phyloP scores from a whole-genome alignment of 2,113 vertebrate species.

The Cyanoramphus novaezelandiae region DNA sequence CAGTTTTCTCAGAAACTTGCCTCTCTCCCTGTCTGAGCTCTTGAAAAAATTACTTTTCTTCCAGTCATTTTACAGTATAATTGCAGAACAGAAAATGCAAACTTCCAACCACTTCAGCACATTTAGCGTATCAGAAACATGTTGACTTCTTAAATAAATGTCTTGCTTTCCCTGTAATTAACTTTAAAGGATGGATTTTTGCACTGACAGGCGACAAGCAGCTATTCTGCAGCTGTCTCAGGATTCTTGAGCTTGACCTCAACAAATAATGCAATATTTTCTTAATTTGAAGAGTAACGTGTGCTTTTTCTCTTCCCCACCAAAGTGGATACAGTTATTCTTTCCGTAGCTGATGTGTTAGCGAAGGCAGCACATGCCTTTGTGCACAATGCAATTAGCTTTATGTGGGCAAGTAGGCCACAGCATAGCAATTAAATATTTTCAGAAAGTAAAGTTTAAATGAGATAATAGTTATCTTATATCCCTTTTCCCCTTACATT shows the following conservation, averaged over 20 bases:
- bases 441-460: background rate
- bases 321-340: background rate
- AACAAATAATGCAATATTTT: conserved; percentile 24
- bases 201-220: background rate
- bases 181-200: conserved; percentile 33
- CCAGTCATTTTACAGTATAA: conserved; percentile 18
- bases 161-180: conserved; percentile 38
- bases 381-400: background rate
- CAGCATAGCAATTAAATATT: background rate
- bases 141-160: conserved; percentile 38
- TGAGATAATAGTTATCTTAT: background rate
- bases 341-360: background rate
- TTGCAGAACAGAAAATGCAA: conserved; percentile 19
- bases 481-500: background rate
- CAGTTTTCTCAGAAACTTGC: background rate
- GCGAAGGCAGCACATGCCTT: background rate
- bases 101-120: conserved; percentile 30
- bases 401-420: background rate
- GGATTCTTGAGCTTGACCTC: conserved; percentile 35
- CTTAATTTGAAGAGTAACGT: conserved; percentile 20
- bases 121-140: background rate
- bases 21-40: background rate
- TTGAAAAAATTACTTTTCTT: background rate
- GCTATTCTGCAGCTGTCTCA: conserved; percentile 8
- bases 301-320: background rate